Evolutionary conservation across 1,140 invertebrate genomes (phyloP), one percentile per base, ranked within the genome.

Genomic region (Thaumatotibia leucotreta): DNA sequence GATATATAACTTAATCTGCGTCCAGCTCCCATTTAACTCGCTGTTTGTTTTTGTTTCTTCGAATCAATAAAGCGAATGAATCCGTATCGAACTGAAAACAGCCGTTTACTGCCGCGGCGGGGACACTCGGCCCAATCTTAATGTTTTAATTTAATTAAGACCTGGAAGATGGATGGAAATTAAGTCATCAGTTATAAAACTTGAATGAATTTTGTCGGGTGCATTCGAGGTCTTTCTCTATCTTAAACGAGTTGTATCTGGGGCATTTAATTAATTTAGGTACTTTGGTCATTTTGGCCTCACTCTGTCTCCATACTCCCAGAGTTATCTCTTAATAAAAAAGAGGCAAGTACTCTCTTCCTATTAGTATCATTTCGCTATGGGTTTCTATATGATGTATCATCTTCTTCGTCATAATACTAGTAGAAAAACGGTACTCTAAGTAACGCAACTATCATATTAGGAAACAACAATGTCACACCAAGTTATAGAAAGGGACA

Each of bases 1-100:
- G 29, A 58, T 58, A 75, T 82, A 86, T 78, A 82, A 80, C 73
- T 86, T 83, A 82, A 86, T 86, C 79, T 79, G 75, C 66, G 58
- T 45, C 63, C 61, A 70, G 72, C 68, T 74, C 75, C 76, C 77
- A 77, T 79, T 82, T 80, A 79, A 69, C 63, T 64, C 70, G 72
- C 61, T 80, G 75, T 82, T 73, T 82, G 75, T 82, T 77, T 84
- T 82, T 80, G 68, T 72, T 77, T 77, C 68, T 68, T 39, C 50
- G 75, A 84, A 83, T 86, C 80, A 83, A 86, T 86, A 80, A 81
- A 64, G 62, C 52, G 61, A 58, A 54, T 27, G 27, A 24, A 58
- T 29, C 23, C 52, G 50, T 54, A 29, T 54, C 27, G 50, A n/a
- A 54, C 23, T 52, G 4, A 52, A 24, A 39, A 23, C 22, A 17